Evolutionary conservation across 2,888 invertebrate genomes (phyloP).

Genomic region (Phytoseiulus persimilis): DNA sequence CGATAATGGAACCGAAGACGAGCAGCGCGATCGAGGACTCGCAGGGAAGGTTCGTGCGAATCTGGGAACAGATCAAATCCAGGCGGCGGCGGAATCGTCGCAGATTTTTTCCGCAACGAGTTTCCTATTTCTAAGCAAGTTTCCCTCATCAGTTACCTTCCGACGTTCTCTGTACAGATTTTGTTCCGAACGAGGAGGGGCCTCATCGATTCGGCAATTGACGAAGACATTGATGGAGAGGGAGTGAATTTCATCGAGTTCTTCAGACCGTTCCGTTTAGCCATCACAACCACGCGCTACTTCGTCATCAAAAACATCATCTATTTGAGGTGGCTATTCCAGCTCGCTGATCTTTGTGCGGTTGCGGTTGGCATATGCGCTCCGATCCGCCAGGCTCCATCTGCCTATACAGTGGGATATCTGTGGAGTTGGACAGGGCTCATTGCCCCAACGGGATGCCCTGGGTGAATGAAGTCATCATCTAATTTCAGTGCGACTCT

Average conservation of each 20-base stretch:
- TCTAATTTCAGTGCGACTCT: conserved; percentile 10
- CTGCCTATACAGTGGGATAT: too few species aligned
- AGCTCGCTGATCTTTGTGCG: neutral
- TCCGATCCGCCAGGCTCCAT: too few species aligned
- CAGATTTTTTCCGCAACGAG: too few species aligned
- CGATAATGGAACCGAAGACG: neutral
- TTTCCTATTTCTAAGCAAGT: too few species aligned
- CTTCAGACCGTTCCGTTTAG: neutral
- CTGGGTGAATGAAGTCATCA: too few species aligned
- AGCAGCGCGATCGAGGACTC: neutral
- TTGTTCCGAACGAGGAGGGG: neutral
- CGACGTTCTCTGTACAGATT: neutral
- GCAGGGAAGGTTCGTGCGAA: neutral
- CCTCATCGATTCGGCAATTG: conserved; percentile 20
- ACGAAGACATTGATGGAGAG: conserved; percentile 12
- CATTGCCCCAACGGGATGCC: too few species aligned
- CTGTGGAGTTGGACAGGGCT: too few species aligned
- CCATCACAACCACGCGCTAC: neutral
- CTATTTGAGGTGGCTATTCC: neutral
- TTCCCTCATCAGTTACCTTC: too few species aligned
- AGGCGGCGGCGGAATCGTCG: too few species aligned
- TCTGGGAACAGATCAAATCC: too few species aligned
- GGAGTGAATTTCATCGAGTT: conserved; percentile 25
- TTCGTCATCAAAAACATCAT: conserved; percentile 32
- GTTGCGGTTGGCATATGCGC: neutral